Evolutionary conservation across 1,140 invertebrate species (phyloP).

Genomic region (Andricus grossulariae): DNA sequence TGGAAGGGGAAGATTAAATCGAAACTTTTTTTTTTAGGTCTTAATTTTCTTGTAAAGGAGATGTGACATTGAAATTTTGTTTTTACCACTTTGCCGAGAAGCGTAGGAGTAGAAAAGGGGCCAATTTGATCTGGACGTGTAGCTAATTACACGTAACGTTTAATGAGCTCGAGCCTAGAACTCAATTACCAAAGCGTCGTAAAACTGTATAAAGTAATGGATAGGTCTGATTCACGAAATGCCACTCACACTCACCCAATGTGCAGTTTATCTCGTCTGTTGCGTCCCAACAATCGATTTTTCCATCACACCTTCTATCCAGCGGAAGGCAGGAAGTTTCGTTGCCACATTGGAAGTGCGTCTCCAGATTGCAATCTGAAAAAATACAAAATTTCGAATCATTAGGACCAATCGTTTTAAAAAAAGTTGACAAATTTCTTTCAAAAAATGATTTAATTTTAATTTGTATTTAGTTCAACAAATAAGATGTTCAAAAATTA

Average conservation of each 20-base stretch:
- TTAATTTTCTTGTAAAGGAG: too few relatives aligned
- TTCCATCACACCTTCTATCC: constrained; percentile 82
- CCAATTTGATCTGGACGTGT: background rate
- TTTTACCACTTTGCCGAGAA: background rate
- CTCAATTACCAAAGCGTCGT: constrained; percentile 18
- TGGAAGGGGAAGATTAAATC: too few relatives aligned
- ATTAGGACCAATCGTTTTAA: background rate
- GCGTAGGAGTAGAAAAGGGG: background rate
- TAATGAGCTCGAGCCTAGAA: constrained; percentile 13
- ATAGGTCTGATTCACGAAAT: constrained; percentile 28
- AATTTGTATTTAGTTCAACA: too few relatives aligned
- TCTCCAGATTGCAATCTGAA: constrained; percentile 82
- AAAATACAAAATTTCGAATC: constrained; percentile 48
- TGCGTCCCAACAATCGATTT: constrained; percentile 88
- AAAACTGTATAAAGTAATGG: constrained; percentile 18
- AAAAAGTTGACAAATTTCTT: too few relatives aligned
- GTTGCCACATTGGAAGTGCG: constrained; percentile 86
- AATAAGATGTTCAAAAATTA: too few relatives aligned
- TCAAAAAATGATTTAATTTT: background rate
- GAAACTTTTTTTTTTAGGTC: too few relatives aligned
- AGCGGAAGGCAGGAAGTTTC: constrained; percentile 85
- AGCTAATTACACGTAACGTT: background rate
- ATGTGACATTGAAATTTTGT: too few relatives aligned
- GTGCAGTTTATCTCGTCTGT: constrained; percentile 87
- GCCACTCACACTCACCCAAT: constrained; percentile 79